Percentiles rank a stretch among this genome's conserved stretches.
These are phyloP conservation scores for Calephelis perditalis DNA, from an alignment of 2,888 invertebrate species.

Conservation along the genomic window DNA sequence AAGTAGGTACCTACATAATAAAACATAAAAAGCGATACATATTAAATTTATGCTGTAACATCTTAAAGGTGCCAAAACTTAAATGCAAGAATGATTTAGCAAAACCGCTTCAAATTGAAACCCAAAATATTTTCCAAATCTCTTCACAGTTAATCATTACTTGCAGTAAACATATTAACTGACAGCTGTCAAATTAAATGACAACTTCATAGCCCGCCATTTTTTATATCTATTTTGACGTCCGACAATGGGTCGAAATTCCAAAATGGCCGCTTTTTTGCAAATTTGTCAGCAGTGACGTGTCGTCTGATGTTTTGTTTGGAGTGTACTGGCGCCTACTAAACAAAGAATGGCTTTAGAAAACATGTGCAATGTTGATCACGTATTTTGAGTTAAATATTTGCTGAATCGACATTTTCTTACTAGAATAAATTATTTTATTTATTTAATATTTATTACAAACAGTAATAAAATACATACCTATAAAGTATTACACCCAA, in stretches of 20 bases:
- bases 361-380: neutral
- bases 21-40: no score
- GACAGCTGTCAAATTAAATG: slow-evolving; percentile 71
- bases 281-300: slow-evolving; percentile 26
- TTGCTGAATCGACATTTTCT: no score
- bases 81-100: slow-evolving; percentile 8
- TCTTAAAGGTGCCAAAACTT: slow-evolving; percentile 2
- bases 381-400: slow-evolving; percentile 8
- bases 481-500: no score
- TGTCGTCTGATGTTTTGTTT: slow-evolving; percentile 29
- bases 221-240: slow-evolving; percentile 28
- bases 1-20: no score
- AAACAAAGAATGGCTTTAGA: slow-evolving; percentile 4
- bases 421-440: no score
- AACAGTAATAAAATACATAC: no score
- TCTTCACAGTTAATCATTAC: slow-evolving; percentile 45
- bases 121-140: slow-evolving; percentile 42
- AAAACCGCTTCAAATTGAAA: slow-evolving; percentile 16
- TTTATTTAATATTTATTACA: no score
- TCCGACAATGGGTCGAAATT: slow-evolving; percentile 28
- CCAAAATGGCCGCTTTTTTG: slow-evolving; percentile 25
- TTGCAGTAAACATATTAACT: slow-evolving; percentile 51
- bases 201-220: slow-evolving; percentile 53
- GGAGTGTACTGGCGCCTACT: slow-evolving; percentile 22
- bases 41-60: neutral